phyloP scores from a whole-genome alignment of 2,888 invertebrate genomes.

The Drosophila peninsularis region DNA sequence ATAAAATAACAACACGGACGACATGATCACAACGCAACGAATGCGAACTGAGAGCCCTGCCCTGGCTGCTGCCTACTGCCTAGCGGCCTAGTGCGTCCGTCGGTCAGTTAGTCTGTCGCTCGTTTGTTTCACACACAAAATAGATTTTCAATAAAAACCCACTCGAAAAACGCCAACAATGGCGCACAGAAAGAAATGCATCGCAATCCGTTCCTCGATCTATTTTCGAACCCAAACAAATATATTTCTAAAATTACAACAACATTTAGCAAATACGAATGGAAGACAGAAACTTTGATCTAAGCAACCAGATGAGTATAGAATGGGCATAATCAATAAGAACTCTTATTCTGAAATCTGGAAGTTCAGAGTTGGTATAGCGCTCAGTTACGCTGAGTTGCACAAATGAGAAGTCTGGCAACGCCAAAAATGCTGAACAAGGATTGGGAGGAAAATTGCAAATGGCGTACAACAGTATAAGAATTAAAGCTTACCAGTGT shows the following conservation, averaged over 20 bases:
- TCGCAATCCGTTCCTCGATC: slow-evolving; percentile 64
- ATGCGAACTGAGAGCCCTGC: slow-evolving; percentile 42
- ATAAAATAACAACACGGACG: slow-evolving; percentile 36
- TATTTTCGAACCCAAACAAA: slow-evolving; percentile 75
- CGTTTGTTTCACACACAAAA: slow-evolving; percentile 55
- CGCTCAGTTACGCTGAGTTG: no score
- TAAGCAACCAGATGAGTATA: not conserved
- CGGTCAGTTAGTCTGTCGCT: not conserved
- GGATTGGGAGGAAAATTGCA: not conserved
- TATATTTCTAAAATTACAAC: slow-evolving; percentile 32
- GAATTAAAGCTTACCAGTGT: not conserved
- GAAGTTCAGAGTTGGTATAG: not conserved
- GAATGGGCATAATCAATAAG: not conserved
- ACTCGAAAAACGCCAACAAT: slow-evolving; percentile 65
- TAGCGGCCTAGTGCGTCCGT: not conserved
- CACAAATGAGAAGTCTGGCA: not conserved
- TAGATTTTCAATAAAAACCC: slow-evolving; percentile 77
- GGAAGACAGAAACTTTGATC: slow-evolving; percentile 1
- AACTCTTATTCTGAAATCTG: not conserved
- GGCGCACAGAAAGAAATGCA: slow-evolving; percentile 48
- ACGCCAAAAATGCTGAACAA: not conserved
- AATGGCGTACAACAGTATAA: not conserved
- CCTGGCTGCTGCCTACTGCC: no score
- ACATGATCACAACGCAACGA: slow-evolving; percentile 62
- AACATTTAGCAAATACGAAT: slow-evolving; percentile 7